Conservation (phyloP, 2,888 invertebrate genomes). For the Rhogogaster chlorosoma region DNA sequence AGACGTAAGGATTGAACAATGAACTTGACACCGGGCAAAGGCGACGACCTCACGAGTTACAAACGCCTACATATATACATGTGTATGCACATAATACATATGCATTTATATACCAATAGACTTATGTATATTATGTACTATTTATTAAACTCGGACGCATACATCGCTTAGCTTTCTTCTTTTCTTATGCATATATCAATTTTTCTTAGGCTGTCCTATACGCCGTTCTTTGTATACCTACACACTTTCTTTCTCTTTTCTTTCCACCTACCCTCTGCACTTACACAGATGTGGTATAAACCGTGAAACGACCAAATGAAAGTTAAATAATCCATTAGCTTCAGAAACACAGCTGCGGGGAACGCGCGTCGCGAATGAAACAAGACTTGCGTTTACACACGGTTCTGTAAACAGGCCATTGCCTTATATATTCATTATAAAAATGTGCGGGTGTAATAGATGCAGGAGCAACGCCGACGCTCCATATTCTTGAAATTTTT, state of each 20-base stretch:
- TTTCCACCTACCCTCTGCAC: not conserved
- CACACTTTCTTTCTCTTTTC: not conserved
- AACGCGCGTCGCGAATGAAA: not conserved
- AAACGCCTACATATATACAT: conserved; percentile 26
- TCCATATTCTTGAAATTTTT: not conserved
- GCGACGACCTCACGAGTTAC: conserved; percentile 53
- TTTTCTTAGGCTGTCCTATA: not conserved
- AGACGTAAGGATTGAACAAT: conserved; percentile 66
- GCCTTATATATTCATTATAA: not conserved
- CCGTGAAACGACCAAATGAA: conserved; percentile 38
- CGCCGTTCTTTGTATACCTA: not conserved
- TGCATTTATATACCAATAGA: not conserved
- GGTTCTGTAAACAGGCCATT: conserved; percentile 4
- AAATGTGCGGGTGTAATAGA: conserved; percentile 10
- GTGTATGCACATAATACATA: not conserved
- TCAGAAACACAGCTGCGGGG: conserved; percentile 33
- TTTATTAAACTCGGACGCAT: not conserved
- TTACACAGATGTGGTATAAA: not conserved
- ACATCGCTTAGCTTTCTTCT: not conserved
- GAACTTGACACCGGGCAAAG: conserved; percentile 68
- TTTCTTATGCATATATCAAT: not conserved
- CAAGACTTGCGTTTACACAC: conserved; percentile 4
- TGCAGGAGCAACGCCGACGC: not conserved
- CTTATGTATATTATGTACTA: not conserved
- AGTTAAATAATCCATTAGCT: conserved; percentile 50